A percentile compares a stretch with the other conserved stretches of the same genome.
These are phyloP conservation scores for Sus cebifrons DNA, from an alignment of 2,797 vertebrate species.

Conservation along the genomic window DNA sequence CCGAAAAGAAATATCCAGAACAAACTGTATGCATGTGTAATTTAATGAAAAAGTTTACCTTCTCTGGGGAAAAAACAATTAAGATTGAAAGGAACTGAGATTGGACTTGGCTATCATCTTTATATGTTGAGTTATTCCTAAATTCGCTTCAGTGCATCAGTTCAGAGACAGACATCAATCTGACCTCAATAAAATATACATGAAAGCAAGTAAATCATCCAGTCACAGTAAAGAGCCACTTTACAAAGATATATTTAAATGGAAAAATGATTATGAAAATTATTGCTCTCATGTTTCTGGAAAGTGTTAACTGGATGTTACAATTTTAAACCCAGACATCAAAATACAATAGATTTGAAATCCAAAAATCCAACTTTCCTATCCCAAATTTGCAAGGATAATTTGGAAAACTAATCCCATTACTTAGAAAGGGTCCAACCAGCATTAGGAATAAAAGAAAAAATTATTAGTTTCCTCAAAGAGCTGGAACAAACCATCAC, in stretches of 20 bases:
- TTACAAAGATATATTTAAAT: background rate
- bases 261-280: conserved; percentile 17
- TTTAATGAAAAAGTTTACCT: background rate
- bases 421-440: background rate
- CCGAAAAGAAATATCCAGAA: background rate
- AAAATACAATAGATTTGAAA: background rate
- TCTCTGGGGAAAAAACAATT: background rate
- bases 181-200: background rate
- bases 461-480: background rate
- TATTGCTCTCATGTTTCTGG: background rate
- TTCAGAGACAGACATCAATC: conserved; percentile 54
- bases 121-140: background rate
- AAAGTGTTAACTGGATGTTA: background rate
- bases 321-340: background rate
- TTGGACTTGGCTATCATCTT: background rate
- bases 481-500: background rate
- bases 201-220: background rate
- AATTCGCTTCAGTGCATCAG: background rate
- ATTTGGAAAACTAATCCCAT: background rate
- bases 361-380: background rate
- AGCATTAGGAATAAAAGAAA: background rate
- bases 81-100: background rate
- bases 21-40: background rate
- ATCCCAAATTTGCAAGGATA: background rate
- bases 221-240: background rate